Base-by-base conservation (phyloP, 2,113 vertebrate species). In the Suricata suricatta region DNA sequence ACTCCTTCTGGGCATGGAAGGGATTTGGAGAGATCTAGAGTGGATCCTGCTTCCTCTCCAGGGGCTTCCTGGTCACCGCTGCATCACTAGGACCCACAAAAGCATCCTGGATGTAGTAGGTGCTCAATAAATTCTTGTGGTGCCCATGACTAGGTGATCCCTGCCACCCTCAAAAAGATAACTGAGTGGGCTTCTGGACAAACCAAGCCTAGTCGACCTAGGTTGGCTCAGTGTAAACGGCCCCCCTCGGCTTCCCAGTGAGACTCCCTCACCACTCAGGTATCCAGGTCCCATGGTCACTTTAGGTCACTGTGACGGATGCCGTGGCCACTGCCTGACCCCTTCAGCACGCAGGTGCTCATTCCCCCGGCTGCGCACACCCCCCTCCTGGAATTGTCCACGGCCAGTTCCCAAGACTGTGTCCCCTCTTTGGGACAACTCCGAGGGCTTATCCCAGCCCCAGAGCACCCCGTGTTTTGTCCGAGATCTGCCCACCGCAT, bases 321-420 rank as follows among this genome's bases (percentile, higher is more conserved):
- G 5, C 54, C 1, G 0, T 19, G 44, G 9, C 14, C 44, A 5
- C 71, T 17, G 1, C 50, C 3, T 17, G 21, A 14, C 5, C 27
- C 3, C 7, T n/a, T 41, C 16, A 50, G 52, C 41, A 17, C 0
- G 0, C 27, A 33, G 38, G 33, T 9, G 13, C 31, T 44, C 12
- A 8, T 0, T 19, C 14, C 11, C 31, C 77, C 84, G 33, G 68
- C 66, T 72, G 66, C 83, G 23, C 0, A 1, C 11, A 63, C 19
- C 21, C 21, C 10, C 5, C n/a, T 69, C n/a, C 83, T 16, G 68
- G 15, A 83, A 76, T 17, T 27, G 1, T 7, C 44, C 16, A 13
- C 27, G 31, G n/a, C 82, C n/a, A 9, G 6, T 19, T 27, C 60
- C 92, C 27, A 25, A 52, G 69, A n/a, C 35, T 33, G 2, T 10